phyloP scores from a whole-genome alignment of 2,888 invertebrate genomes.

The Eristalinus sepulchralis region DNA sequence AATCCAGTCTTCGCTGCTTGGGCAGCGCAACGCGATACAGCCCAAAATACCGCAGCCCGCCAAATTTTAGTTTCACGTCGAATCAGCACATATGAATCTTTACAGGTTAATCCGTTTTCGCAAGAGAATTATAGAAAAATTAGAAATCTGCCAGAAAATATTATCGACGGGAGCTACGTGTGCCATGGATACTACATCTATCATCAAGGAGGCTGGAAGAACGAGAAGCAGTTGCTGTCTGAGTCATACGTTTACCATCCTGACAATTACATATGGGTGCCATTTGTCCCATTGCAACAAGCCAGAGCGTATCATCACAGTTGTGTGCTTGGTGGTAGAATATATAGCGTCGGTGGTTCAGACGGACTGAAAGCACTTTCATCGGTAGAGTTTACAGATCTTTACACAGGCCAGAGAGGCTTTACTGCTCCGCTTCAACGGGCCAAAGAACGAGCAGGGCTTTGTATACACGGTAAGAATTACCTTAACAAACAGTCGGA shows the following conservation, averaged over 20 bases:
- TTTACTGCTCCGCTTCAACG: conserved; percentile 15
- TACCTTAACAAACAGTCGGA: no score
- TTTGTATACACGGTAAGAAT: conserved; percentile 47
- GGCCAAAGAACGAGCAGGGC: conserved; percentile 62
- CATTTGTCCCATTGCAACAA: not conserved
- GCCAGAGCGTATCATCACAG: conserved; percentile 10
- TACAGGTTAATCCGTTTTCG: no score
- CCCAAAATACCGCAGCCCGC: no score
- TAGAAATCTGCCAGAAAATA: not conserved
- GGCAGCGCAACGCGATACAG: not conserved
- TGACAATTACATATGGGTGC: conserved; percentile 16
- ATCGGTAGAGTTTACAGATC: conserved; percentile 57
- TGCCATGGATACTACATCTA: conserved; percentile 35
- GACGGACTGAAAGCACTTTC: conserved; percentile 36
- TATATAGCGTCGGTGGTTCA: conserved; percentile 64
- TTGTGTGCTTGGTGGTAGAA: conserved; percentile 38
- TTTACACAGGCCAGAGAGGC: conserved; percentile 38
- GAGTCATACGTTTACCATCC: conserved; percentile 48
- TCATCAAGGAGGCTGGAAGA: not conserved
- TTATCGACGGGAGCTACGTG: not conserved
- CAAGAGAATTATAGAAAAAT: no score
- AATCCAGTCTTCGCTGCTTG: not conserved
- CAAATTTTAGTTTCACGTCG: not conserved
- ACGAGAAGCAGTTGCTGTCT: conserved; percentile 5
- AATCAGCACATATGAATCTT: no score